Base-by-base conservation (phyloP, 2,888 invertebrate genomes). In the Eupithecia dodoneata region DNA sequence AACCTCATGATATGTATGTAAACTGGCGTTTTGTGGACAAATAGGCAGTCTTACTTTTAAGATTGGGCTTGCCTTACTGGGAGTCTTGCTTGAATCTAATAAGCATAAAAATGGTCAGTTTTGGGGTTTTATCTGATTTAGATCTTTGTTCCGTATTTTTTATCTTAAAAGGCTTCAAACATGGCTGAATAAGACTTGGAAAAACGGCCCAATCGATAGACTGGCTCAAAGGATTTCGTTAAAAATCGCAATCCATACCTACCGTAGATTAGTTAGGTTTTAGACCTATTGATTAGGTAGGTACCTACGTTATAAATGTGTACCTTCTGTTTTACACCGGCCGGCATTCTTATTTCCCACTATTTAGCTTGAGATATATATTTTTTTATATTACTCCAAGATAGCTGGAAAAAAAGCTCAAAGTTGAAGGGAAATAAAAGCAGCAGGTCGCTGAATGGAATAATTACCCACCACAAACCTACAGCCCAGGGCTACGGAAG, bases 401-500 rank as follows among this genome's bases (percentile, higher is more conserved):
- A 18, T 52, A 15, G 15, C n/a, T 30, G 59, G 10, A 30, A 59
- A 59, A 59, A 59, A 18, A 18, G 4, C 41, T 3, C 59, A 72
- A 73, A 55, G 52, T 71, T 30, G 10, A 73, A 55, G 67, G 10
- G 4, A 74, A 66, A 76, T 66, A 71, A 78, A 75, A 18, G 66
- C 55, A 79, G 63, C 76, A 80, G 76, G 78, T 74, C 79, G 73
- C 66, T 79, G 44, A 78, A 71, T 70, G 73, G 12, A 66, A 80
- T 80, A 80, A 84, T 85, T 84, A 79, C 79, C 77, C 12, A 63
- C 63, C 63, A 63, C 63, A 63, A 59, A 73, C 59, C 59, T 18
- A 59, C 59, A 82, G 79, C 89, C 84, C 80, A 82, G 82, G 85
- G 90, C 87, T 83, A 86, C 87, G 89, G 86, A 87, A 89, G 88